Conservation (phyloP, 2,113 vertebrate species). For the Pontoporia blainvillei region DNA sequence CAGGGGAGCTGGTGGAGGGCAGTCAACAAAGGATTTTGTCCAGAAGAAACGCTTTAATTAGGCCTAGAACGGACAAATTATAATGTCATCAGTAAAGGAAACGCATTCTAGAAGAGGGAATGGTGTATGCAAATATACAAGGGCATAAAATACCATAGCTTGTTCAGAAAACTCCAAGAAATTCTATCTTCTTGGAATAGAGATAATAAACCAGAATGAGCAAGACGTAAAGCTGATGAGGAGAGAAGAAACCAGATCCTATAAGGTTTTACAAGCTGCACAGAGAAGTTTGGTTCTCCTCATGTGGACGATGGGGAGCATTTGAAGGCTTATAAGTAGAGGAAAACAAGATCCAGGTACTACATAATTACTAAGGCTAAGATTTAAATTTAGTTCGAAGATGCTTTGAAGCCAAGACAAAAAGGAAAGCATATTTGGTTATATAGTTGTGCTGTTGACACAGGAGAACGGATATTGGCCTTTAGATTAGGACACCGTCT, state of each 20-base stretch:
- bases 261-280: background rate
- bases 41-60: background rate
- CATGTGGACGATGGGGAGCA: background rate
- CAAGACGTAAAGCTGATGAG: background rate
- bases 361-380: background rate
- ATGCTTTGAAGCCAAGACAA: background rate
- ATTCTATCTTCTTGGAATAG: background rate
- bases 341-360: background rate
- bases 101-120: background rate
- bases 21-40: slow-evolving; percentile 12
- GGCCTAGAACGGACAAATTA: background rate
- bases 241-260: background rate
- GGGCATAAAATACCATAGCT: background rate
- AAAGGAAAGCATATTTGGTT: background rate
- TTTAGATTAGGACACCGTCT: background rate
- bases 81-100: background rate
- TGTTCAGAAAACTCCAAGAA: background rate
- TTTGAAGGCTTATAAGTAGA: background rate
- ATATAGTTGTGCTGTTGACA: background rate
- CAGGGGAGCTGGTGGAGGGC: background rate
- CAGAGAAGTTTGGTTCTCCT: background rate
- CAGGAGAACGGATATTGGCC: background rate
- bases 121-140: background rate
- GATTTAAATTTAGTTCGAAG: slow-evolving; percentile 24
- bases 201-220: background rate